Base-by-base conservation (phyloP, 2,888 invertebrate species). In the Ectobius pallidus region DNA sequence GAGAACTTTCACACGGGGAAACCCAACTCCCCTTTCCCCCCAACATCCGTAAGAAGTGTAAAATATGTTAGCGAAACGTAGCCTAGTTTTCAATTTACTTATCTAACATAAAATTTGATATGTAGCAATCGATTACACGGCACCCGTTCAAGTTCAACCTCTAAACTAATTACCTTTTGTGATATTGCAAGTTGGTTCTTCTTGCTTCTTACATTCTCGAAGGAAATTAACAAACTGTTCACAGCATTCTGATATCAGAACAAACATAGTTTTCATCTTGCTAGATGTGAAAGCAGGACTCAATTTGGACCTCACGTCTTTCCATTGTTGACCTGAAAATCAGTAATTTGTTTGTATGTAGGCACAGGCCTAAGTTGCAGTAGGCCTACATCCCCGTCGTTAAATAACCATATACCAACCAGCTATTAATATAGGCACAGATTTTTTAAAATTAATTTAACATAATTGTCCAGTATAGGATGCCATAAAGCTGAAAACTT, bases 261-360 rank as follows among this genome's bases (percentile, higher is more conserved):
- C 39, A 27, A 71, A 71, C 32, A 71, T 61, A 3, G 34, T 49
- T 25, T 49, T 42, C 46, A 71, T 63, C 61, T 71, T n/a, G n/a
- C n/a, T n/a, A n/a, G n/a, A n/a, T n/a, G n/a, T n/a, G n/a, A n/a
- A n/a, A n/a, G n/a, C n/a, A 22, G 70, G 70, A 42, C 71, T 71
- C 22, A 71, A n/a, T 22, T 25, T 63, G 11, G 71, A 14, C 7
- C 71, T n/a, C 58, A 71, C 46, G 2, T 63, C 46, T 25, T 25
- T 62, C 71, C 71, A 71, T 3, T 30, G 58, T 22, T 71, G 63
- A 1, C 71, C 71, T 71, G 39, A 61, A 6, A 32, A 52, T n/a
- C n/a, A n/a, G n/a, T n/a, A n/a, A n/a, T n/a, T n/a, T n/a, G n/a
- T n/a, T n/a, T 9, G 9, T 46, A 46, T 46, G 4, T 6, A 18